Base-by-base conservation (phyloP, 2,113 vertebrate species). In the Irena cyanogastra region DNA sequence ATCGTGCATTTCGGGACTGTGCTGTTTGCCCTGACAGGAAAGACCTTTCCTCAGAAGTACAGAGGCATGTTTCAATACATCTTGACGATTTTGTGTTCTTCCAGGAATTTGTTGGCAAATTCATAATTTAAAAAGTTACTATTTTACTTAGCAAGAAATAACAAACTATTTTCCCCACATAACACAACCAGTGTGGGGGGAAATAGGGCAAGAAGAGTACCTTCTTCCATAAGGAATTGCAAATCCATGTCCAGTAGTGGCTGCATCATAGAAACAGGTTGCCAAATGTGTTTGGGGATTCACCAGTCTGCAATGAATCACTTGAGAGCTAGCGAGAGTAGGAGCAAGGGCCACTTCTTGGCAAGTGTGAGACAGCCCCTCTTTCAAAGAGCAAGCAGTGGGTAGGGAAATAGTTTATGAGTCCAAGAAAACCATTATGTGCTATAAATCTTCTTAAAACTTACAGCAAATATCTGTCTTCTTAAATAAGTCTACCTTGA, bases 1-100 rank as follows among this genome's bases (percentile, higher is more conserved):
- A 57, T 14, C 0, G 0, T 3, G 5, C 27, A 14, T 69, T 83
- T 72, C 0, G 0, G 45, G 14, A 24, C 18, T 49, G 28, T 20
- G 28, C 6, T 23, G 7, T 42, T 85, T 22, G 21, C 31, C 85
- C 23, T 76, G 57, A 56, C 24, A 49, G 22, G 11, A 75, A 78
- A 54, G 26, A 56, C 7, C 28, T 86, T 76, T 28, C 41, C 61
- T 76, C 16, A 44, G 53, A 60, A 79, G 4, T 21, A 72, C 1
- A 65, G 30, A 57, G 9, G 8, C 13, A 21, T 0, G 0, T 66
- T 84, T 88, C 53, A 33, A 30, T 16, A 20, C 16, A 26, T 12
- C 45, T 64, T 64, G 21, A 49, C 33, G 59, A 12, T 5, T 77
- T 89, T 85, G 28, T 41, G 6, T 57, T 72, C 53, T 91, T 82